A percentile compares a stretch with the other conserved stretches of the same genome.
These are phyloP conservation scores for Apostichopus californicus DNA, from an alignment of 35 echinoderm and acorn worm species.

Conservation along the genomic window DNA sequence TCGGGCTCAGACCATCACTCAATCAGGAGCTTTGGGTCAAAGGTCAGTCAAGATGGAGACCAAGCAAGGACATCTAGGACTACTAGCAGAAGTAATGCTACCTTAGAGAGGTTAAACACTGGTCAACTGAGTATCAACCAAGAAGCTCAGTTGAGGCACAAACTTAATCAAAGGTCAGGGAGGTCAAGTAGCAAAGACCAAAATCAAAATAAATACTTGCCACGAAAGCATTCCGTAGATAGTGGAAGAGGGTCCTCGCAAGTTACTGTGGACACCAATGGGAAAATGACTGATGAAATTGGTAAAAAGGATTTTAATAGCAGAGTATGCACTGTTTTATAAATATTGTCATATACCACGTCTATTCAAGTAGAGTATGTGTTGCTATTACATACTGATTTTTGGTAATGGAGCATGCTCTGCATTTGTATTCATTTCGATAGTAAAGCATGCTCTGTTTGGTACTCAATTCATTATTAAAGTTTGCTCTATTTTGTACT, in stretches of 20 bases:
- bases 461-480: too few relatives aligned
- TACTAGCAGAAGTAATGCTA: neutral
- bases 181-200: neutral
- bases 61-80: neutral
- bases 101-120: slow-evolving; percentile 39
- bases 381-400: neutral
- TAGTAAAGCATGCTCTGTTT: too few relatives aligned
- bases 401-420: neutral
- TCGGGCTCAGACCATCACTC: neutral
- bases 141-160: slow-evolving; percentile 59
- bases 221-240: neutral
- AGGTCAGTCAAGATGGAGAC: neutral
- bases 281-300: neutral
- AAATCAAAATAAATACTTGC: neutral
- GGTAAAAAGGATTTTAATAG: neutral
- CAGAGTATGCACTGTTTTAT: neutral
- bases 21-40: neutral
- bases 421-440: neutral
- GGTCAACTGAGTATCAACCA: slow-evolving; percentile 69
- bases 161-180: neutral
- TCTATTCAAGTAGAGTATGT: neutral
- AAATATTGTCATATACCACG: neutral
- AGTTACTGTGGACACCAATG: neutral
- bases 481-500: too few relatives aligned
- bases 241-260: neutral